A percentile compares a stretch with the other conserved stretches of the same genome.
Conservation (phyloP, 2,888 invertebrate genomes). For the Sphaerophoria taeniata region DNA sequence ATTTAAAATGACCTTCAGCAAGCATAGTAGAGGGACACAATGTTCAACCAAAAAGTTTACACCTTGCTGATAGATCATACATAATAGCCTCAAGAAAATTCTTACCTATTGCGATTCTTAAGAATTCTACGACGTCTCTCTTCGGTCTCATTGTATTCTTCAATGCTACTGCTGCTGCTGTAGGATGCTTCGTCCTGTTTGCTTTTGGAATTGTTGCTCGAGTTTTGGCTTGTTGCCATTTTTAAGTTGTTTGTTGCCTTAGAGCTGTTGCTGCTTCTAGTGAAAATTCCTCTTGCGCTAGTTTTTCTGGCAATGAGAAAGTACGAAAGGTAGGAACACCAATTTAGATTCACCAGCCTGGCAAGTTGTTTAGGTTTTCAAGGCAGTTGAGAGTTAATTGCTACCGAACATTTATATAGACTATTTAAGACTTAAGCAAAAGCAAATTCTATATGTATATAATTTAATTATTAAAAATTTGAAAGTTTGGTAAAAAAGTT, state of each 20-base stretch:
- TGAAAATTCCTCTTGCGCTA: constrained; percentile 51
- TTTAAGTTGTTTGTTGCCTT: constrained; percentile 64
- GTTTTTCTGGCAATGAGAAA: constrained; percentile 62
- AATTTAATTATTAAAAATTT: constrained; percentile 52
- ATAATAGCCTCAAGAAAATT: not conserved
- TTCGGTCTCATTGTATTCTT: constrained; percentile 91
- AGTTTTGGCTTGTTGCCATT: constrained; percentile 80
- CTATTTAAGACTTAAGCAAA: constrained; percentile 18
- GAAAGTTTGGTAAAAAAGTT: not conserved
- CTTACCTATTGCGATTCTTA: constrained; percentile 88
- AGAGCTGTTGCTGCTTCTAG: not conserved
- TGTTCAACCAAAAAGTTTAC: no score
- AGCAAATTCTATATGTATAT: constrained; percentile 45
- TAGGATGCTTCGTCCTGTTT: constrained; percentile 78
- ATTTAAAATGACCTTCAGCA: no score
- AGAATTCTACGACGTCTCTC: constrained; percentile 87
- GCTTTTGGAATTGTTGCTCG: constrained; percentile 77
- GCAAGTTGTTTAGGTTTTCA: constrained; percentile 34
- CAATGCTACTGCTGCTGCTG: constrained; percentile 92
- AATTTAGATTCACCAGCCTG: constrained; percentile 73
- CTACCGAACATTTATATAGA: constrained; percentile 6
- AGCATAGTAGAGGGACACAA: no score
- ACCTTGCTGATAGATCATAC: no score
- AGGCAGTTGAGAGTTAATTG: constrained; percentile 56
- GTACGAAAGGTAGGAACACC: constrained; percentile 71